A percentile compares a stretch with the other conserved stretches of the same genome.
phyloP scores from a whole-genome alignment of 1,140 invertebrate species.

The Proctacanthus coquilletti region DNA sequence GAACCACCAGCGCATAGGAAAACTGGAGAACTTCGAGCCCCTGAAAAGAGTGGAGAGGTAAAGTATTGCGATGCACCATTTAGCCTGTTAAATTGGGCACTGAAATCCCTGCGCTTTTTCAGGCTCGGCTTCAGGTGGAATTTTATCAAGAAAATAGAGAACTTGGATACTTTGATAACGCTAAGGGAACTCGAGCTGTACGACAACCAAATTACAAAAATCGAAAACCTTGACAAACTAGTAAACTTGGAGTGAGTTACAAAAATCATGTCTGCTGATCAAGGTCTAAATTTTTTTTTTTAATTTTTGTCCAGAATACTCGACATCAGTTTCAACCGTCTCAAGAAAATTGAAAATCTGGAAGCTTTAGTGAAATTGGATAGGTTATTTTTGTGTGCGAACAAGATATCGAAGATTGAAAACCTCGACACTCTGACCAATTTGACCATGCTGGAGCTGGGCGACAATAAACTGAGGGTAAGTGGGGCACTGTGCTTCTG shows the following conservation, averaged over 20 bases:
- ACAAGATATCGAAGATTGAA: slow-evolving; percentile 84
- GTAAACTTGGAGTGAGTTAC: slow-evolving; percentile 76
- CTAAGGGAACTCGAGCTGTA: slow-evolving; percentile 84
- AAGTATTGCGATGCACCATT: neutral
- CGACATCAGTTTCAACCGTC: slow-evolving; percentile 95
- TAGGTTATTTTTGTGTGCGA: slow-evolving; percentile 84
- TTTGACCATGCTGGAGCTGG: slow-evolving; percentile 78
- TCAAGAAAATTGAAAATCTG: slow-evolving; percentile 78
- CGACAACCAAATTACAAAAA: slow-evolving; percentile 86
- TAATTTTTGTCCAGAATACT: slow-evolving; percentile 49
- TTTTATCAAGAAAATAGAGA: slow-evolving; percentile 87
- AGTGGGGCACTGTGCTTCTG: slow-evolving; percentile 13
- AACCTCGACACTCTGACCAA: slow-evolving; percentile 70
- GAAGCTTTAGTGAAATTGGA: slow-evolving; percentile 63
- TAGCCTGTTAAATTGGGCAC: neutral
- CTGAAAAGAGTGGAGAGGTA: slow-evolving; percentile 53
- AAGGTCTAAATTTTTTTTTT: neutral
- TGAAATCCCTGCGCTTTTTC: slow-evolving; percentile 7
- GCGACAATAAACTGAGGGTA: slow-evolving; percentile 86
- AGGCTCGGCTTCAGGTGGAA: slow-evolving; percentile 82
- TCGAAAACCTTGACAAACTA: slow-evolving; percentile 75
- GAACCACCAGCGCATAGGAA: slow-evolving; percentile 71
- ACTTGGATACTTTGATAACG: slow-evolving; percentile 54
- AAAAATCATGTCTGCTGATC: neutral
- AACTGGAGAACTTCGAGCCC: slow-evolving; percentile 67